phyloP scores from a whole-genome alignment of 1,140 invertebrate genomes.

The Aphelenchoides besseyi region DNA sequence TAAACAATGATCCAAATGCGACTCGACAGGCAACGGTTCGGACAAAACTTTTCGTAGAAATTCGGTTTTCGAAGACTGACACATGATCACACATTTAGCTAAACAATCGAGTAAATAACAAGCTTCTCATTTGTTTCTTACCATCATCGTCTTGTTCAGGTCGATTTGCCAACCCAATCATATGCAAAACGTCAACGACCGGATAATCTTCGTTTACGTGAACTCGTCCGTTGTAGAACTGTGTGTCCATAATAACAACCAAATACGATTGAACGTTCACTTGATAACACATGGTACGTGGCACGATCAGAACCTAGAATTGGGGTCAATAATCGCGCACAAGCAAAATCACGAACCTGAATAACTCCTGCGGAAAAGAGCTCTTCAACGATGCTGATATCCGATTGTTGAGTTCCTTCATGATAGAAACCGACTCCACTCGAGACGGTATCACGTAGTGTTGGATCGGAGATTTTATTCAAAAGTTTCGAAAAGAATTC shows the following conservation, averaged over 20 bases:
- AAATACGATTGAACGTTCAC: slow-evolving; percentile 82
- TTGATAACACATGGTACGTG: slow-evolving; percentile 84
- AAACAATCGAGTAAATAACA: slow-evolving; percentile 33
- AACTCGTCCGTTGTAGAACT: slow-evolving; percentile 88
- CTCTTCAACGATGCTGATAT: slow-evolving; percentile 83
- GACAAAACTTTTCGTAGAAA: slow-evolving; percentile 98
- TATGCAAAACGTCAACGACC: slow-evolving; percentile 92
- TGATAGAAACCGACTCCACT: slow-evolving; percentile 96
- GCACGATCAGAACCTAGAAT: slow-evolving; percentile 74
- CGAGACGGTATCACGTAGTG: slow-evolving; percentile 72
- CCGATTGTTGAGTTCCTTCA: slow-evolving; percentile 79
- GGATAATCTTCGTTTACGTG: slow-evolving; percentile 92
- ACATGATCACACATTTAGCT: slow-evolving; percentile 87
- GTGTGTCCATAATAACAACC: slow-evolving; percentile 94
- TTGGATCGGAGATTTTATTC: slow-evolving; percentile 77
- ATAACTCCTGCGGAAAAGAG: slow-evolving; percentile 87
- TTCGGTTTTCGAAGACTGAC: slow-evolving; percentile 94
- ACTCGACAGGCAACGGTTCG: slow-evolving; percentile 95
- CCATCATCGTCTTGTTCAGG: slow-evolving; percentile 86
- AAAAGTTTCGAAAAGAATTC: slow-evolving; percentile 81
- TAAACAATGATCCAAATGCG: slow-evolving; percentile 88
- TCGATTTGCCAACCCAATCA: slow-evolving; percentile 78
- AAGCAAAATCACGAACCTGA: slow-evolving; percentile 67
- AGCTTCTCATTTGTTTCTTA: slow-evolving; percentile 17
- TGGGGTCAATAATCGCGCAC: not conserved